Base-by-base conservation (phyloP, 2,113 vertebrate genomes). In the Prionailurus viverrinus region DNA sequence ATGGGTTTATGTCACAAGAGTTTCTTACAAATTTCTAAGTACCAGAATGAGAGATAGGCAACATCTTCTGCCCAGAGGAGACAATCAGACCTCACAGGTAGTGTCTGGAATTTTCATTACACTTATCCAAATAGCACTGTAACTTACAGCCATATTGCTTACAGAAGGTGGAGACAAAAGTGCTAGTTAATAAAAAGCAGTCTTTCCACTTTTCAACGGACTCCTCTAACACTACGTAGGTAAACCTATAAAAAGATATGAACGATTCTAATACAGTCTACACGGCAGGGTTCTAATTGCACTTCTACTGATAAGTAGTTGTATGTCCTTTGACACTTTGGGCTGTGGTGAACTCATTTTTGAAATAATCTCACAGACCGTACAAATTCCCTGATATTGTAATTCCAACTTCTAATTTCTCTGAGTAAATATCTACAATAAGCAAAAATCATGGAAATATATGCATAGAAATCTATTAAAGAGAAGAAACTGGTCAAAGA, bases 341-440 rank as follows among this genome's bases (percentile, higher is more conserved):
- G 4, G 12, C 25, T 58, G 31, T 8, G 71, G 25, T 78, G 41
- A 68, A 16, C 18, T 89, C 15, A n/a, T 85, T 39, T 87, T 93
- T 79, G 87, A 88, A 93, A 83, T 51, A 78, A 71, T 29, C 6
- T 4, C 8, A 45, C 21, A 53, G 36, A 36, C 58, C 0, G 25
- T 33, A 2, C 3, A 53, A 51, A 80, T 74, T 76, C 5, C 4
- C 15, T 31, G 27, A 93, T 63, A 91, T 41, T 65, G 27, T 61
- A 73, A 90, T 45, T 51, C 48, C 80, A 69, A 58, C 39, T 92
- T 94, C 23, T 63, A 88, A 63, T n/a, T 91, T 78, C 93, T 95
- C 69, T 84, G 61, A 82, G 41, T 58, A 39, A 65, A 9, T 66
- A 61, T 65, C 12, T 83, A 51, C 11, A 25, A 3, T 39, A 66